Conservation (phyloP, 2,113 vertebrate species). For the Ceratotherium simum region DNA sequence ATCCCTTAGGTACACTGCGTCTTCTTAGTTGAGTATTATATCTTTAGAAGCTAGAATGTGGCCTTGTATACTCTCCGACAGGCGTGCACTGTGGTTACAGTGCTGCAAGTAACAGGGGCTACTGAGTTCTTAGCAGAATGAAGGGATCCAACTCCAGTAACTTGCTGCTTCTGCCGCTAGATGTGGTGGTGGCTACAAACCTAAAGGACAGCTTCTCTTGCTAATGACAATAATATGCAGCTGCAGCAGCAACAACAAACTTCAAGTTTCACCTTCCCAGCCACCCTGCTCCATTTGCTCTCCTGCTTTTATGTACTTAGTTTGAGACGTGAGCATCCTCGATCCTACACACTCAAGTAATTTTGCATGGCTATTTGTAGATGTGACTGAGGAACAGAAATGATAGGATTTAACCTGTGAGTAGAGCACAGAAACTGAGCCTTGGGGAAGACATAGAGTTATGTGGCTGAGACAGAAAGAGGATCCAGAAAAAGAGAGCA, state of each 20-base stretch:
- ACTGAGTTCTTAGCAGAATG: not conserved
- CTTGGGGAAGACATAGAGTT: not conserved
- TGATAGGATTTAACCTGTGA: not conserved
- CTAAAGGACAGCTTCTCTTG: not conserved
- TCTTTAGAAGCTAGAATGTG: not conserved
- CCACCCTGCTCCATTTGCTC: accelerated
- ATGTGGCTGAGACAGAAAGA: not conserved
- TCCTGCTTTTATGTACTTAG: not conserved
- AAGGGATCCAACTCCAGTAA: not conserved
- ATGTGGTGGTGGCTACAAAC: not conserved
- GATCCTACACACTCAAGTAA: not conserved
- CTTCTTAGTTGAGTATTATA: not conserved
- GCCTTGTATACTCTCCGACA: not conserved
- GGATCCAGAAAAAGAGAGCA: not conserved
- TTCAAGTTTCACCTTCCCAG: not conserved
- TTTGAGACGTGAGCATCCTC: too few relatives aligned
- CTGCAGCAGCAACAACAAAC: not conserved
- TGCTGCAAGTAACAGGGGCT: not conserved
- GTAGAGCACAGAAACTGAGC: not conserved
- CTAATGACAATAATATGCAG: not conserved
- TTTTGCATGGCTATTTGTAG: not conserved
- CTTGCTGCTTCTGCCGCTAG: not conserved
- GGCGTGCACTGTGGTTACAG: not conserved
- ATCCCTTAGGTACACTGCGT: not conserved
- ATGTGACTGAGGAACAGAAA: not conserved